These are phyloP conservation scores for Lochmaea capreae DNA, from an alignment of 2,888 invertebrate genomes.

Conservation along the genomic window DNA sequence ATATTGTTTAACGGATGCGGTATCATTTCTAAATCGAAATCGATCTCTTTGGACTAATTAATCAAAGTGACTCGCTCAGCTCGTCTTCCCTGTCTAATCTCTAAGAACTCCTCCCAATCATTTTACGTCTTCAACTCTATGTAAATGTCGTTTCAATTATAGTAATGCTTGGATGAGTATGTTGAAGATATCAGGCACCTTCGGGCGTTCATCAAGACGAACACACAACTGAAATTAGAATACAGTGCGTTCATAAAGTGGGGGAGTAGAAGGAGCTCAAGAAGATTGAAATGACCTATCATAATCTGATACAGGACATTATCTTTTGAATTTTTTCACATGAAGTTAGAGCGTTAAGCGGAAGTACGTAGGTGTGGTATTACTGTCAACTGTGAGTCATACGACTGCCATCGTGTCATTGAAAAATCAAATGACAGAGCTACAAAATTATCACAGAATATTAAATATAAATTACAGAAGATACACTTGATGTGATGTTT, in stretches of 20 bases:
- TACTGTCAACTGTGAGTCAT: no score
- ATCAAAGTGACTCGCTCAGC: background rate
- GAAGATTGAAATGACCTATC: no score
- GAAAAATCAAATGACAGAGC: no score
- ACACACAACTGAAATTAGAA: background rate
- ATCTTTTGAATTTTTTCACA: no score
- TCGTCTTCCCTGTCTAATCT: conserved; percentile 11
- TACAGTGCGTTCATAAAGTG: background rate
- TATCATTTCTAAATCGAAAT: background rate
- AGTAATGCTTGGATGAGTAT: conserved; percentile 18
- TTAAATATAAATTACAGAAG: no score
- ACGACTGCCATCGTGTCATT: no score
- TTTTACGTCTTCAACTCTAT: conserved; percentile 16
- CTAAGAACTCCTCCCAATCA: conserved; percentile 14
- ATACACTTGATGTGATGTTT: no score
- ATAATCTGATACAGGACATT: no score
- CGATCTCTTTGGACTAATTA: background rate
- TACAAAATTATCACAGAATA: no score
- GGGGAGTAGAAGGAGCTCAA: no score
- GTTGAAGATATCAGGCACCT: background rate
- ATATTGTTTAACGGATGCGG: background rate
- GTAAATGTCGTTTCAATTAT: conserved; percentile 25
- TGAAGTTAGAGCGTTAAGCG: no score
- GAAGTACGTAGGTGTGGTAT: no score
- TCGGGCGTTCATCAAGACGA: background rate